Base-by-base conservation (phyloP, 2,113 vertebrate genomes). In the Neodontobutis hainanensis region DNA sequence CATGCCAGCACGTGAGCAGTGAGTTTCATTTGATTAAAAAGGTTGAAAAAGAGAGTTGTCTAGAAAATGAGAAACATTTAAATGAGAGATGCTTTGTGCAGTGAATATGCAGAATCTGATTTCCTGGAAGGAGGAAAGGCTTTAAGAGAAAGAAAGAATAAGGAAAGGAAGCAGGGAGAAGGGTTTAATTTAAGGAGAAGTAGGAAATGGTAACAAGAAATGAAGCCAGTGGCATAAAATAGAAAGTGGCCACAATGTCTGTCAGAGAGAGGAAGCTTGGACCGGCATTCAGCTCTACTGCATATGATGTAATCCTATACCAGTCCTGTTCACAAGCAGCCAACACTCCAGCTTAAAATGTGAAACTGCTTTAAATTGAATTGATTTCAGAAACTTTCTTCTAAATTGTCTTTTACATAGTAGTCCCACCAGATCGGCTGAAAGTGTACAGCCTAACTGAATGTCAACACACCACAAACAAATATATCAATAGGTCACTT, bases 301-400 rank as follows among this genome's bases (percentile, higher is more conserved):
- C 83, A 83, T 78, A 81, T 88, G 85, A 89, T 88, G 83, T 87
- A 84, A 88, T 89, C 77, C 78, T 74, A 65, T 2, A 72, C 52
- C 70, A 58, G 65, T 68, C 59, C 42, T 14, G 56, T 36, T 61
- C 62, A 44, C 52, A 35, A 59, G 64, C 59, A 61, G 63, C 65
- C 60, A 45, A 47, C 70, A 81, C 68, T 70, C 19, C 61, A 68
- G 67, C 15, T 49, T 9, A 60, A 46, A 36, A 59, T 69, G 40
- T 52, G 9, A 62, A 50, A 77, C 38, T 38, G 52, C 52, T 46
- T 46, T 5, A 11, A 12, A 38, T 38, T 55, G 32, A 55, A 35
- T 3, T 36, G 3, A 36, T 14, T n/a, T 8, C 12, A 55, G 52
- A n/a, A 55, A 36, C 14, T 14, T 11, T 36, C 7, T n/a, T 35